Evolutionary conservation across 2,113 vertebrate genomes (phyloP).

Genomic region (Caretta caretta): DNA sequence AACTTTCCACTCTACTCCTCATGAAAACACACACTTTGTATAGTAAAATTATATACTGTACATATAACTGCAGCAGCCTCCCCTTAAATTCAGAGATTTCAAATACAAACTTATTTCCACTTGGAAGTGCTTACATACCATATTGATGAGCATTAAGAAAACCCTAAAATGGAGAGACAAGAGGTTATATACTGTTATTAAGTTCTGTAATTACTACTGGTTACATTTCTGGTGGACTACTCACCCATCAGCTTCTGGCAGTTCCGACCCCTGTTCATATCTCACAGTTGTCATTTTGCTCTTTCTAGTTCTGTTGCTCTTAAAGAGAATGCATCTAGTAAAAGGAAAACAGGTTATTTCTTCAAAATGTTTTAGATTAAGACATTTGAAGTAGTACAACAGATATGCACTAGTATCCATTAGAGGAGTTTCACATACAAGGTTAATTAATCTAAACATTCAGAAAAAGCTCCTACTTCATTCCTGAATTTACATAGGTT

Average conservation of each 20-base stretch:
- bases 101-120: background rate
- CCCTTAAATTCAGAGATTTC: background rate
- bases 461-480: background rate
- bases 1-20: background rate
- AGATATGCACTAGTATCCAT: accelerated
- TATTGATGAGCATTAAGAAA: background rate
- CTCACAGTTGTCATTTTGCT: constrained; percentile 83
- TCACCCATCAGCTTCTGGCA: constrained; percentile 80
- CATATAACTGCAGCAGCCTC: background rate
- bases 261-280: constrained; percentile 80
- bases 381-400: background rate
- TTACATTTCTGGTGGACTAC: constrained; percentile 6
- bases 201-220: accelerated
- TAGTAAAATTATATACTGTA: background rate
- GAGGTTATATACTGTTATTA: accelerated
- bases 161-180: background rate
- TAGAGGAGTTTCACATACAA: accelerated
- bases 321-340: background rate
- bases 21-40: background rate
- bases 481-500: background rate
- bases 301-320: background rate
- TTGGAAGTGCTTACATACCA: background rate
- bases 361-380: background rate
- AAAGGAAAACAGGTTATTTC: background rate
- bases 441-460: accelerated